phyloP scores from a whole-genome alignment of 35 echinoderm and acorn worm genomes.

The Eucidaris tribuloides region DNA sequence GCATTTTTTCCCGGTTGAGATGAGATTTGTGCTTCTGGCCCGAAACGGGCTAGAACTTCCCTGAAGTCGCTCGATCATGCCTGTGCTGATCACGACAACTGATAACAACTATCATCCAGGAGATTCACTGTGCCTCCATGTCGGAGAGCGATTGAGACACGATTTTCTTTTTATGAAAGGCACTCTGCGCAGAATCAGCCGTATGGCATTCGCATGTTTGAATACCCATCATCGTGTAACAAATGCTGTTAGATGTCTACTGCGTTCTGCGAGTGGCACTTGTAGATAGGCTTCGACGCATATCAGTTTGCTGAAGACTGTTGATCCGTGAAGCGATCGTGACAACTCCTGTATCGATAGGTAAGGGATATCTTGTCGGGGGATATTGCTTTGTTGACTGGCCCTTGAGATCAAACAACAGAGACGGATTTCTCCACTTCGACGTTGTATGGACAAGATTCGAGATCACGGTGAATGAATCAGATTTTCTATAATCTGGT shows the following conservation, averaged over 20 bases:
- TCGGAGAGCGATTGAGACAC: background rate
- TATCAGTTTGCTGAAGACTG: background rate
- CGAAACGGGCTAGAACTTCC: background rate
- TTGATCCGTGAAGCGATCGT: background rate
- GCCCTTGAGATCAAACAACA: background rate
- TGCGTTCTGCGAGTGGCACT: background rate
- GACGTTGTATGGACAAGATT: background rate
- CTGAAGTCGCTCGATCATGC: background rate
- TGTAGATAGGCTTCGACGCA: background rate
- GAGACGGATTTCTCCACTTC: background rate
- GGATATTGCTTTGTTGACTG: background rate
- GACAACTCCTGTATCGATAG: background rate
- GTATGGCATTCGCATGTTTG: background rate
- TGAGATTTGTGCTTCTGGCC: background rate
- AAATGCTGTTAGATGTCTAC: constrained; percentile 24
- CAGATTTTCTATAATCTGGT: too few species aligned
- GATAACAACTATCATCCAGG: too few species aligned
- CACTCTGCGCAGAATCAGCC: background rate
- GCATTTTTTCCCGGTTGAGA: constrained; percentile 49
- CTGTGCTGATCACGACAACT: too few species aligned
- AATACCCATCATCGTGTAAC: constrained; percentile 19
- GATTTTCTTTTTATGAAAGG: constrained; percentile 26
- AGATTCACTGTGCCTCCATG: background rate
- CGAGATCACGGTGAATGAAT: background rate
- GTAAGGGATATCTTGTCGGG: background rate